phyloP scores from a whole-genome alignment of 1,140 invertebrate species.

The Anoplolepis gracilipes region DNA sequence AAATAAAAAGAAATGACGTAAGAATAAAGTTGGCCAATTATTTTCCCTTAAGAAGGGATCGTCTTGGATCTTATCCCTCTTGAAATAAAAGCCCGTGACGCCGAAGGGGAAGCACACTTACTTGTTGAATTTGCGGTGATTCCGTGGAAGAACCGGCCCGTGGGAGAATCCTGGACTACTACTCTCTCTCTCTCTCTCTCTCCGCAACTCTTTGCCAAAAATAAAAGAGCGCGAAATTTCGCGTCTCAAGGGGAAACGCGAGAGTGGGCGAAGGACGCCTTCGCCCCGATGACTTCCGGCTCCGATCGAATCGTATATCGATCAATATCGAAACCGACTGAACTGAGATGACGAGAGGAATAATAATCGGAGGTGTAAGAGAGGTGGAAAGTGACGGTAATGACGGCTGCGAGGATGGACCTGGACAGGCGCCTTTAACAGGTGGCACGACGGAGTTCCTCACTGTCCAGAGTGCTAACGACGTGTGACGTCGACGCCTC shows the following conservation, averaged over 20 bases:
- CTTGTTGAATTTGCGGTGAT: constrained; percentile 30
- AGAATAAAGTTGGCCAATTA: background rate
- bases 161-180: background rate
- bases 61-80: background rate
- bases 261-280: background rate
- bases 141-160: background rate
- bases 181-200: background rate
- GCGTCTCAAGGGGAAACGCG: background rate
- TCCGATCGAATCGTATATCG: background rate
- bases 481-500: constrained; percentile 75
- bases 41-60: background rate
- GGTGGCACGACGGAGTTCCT: constrained; percentile 74
- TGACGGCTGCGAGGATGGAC: background rate
- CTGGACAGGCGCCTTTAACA: constrained; percentile 62
- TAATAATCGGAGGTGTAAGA: background rate
- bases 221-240: background rate
- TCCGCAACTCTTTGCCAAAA: background rate
- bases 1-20: background rate
- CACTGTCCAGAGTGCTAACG: constrained; percentile 75
- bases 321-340: background rate
- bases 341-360: background rate
- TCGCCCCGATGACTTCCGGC: constrained; percentile 4
- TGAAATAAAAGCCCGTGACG: background rate
- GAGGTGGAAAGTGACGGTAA: background rate
- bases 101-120: background rate